Evolutionary conservation across 2,888 invertebrate genomes (phyloP).

Genomic region (Alitta virens): DNA sequence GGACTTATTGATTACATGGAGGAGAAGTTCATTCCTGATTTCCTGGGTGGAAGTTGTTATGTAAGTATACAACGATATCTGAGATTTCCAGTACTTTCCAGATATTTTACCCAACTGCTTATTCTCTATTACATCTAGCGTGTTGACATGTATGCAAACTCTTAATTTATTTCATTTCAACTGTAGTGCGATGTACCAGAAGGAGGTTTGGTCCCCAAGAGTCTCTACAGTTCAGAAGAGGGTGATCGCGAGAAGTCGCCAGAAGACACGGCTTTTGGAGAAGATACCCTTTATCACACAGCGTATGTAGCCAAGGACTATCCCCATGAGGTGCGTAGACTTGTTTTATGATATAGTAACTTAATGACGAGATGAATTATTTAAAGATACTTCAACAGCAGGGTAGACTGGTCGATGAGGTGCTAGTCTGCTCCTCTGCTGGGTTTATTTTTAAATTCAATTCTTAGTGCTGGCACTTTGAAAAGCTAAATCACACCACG

Average conservation of each 20-base stretch:
- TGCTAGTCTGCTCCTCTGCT: no score
- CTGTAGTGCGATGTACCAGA: conserved; percentile 77
- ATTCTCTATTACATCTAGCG: background rate
- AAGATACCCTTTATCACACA: conserved; percentile 54
- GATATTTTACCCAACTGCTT: no score
- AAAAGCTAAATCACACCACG: no score
- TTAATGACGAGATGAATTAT: no score
- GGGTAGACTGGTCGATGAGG: no score
- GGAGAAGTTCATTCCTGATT: conserved; percentile 82
- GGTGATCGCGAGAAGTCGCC: conserved; percentile 51
- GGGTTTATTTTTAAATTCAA: no score
- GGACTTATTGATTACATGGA: conserved; percentile 84
- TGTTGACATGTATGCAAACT: background rate
- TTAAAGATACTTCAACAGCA: no score
- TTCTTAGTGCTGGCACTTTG: no score
- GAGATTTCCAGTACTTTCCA: no score
- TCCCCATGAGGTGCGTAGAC: conserved; percentile 55
- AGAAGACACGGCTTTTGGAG: conserved; percentile 46
- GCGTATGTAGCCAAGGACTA: conserved; percentile 56
- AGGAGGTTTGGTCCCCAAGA: conserved; percentile 86
- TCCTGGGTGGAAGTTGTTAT: conserved; percentile 85
- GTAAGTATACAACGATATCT: no score
- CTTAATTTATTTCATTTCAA: background rate
- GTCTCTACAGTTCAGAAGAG: conserved; percentile 51
- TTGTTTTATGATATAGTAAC: no score